Evolutionary conservation across 2,888 invertebrate species (phyloP).

Genomic region (Minunthozetes semirufus): DNA sequence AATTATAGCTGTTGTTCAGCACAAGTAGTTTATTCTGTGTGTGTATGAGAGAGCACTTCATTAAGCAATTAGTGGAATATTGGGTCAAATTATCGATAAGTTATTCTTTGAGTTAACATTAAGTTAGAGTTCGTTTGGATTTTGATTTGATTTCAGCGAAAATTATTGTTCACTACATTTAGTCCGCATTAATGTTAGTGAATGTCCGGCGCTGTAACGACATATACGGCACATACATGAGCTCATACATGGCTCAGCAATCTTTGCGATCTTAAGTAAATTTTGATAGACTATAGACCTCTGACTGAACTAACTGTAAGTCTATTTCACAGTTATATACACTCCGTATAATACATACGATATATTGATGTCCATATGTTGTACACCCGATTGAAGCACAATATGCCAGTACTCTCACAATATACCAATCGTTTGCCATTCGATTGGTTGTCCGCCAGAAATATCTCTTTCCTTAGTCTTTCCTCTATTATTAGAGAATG

Average conservation of each 20-base stretch:
- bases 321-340: too few species aligned
- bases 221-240: too few species aligned
- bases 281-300: neutral
- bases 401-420: neutral
- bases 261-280: conserved; percentile 1
- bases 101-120: neutral
- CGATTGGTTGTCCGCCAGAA: neutral
- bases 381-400: neutral
- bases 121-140: neutral
- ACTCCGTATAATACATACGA: too few species aligned
- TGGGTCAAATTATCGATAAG: neutral
- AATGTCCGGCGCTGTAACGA: neutral
- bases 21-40: too few species aligned
- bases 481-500: neutral
- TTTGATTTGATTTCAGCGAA: neutral
- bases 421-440: neutral
- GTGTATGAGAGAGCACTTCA: neutral
- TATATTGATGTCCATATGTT: conserved; percentile 19
- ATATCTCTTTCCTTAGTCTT: neutral
- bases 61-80: neutral
- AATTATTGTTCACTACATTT: neutral
- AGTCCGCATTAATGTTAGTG: neutral
- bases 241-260: neutral
- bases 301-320: too few species aligned
- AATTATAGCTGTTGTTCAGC: too few species aligned